Evolutionary conservation across 2,888 invertebrate species (phyloP), one percentile per base, ranked within the genome.

Genomic region (Hetaerina titia): DNA sequence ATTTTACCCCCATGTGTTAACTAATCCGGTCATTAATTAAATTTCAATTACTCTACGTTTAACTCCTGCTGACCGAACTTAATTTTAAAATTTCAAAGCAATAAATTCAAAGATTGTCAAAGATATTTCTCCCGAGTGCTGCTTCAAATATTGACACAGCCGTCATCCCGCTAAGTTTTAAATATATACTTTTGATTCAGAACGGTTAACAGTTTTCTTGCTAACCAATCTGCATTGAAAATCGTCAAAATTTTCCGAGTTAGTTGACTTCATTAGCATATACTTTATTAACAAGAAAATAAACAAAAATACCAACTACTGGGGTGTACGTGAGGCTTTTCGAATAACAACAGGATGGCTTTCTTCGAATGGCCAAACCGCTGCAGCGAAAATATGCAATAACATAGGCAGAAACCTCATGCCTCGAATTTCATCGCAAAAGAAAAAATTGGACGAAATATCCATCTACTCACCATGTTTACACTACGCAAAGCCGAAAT

Each of bases 401-500:
- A 15, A 11, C 11, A 15, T 13, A 31, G 81, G 25, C 7, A 19
- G 7, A 69, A 22, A 6, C 31, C 31, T n/a, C 13, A 31, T 31
- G 13, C 15, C 22, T 6, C 81, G 13, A 31, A 5, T 31, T 6
- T 7, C 11, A 81, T 31, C 4, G 25, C 45, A 69, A 31, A 57
- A 58, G 56, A 74, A n/a, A 19, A 56, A 7, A 92, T n/a, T 15
- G 9, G 22, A 56, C 6, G 56, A 11, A 56, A 63, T 22, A 56
- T 56, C 56, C 56, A 17, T 15, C 4, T 92, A 92, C 92, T 92
- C 56, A 92, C 92, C 92, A 92, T 92, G 92, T 92, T 92, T 92
- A 92, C 69, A 56, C 64, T 92, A 64, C 57, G 69, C 92, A 92
- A 92, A 56, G 69, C 92, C 92, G 92, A 92, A 69, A 92, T 92